Evolutionary conservation across 1,140 invertebrate species (phyloP).

Genomic region (Coptotermes formosanus): DNA sequence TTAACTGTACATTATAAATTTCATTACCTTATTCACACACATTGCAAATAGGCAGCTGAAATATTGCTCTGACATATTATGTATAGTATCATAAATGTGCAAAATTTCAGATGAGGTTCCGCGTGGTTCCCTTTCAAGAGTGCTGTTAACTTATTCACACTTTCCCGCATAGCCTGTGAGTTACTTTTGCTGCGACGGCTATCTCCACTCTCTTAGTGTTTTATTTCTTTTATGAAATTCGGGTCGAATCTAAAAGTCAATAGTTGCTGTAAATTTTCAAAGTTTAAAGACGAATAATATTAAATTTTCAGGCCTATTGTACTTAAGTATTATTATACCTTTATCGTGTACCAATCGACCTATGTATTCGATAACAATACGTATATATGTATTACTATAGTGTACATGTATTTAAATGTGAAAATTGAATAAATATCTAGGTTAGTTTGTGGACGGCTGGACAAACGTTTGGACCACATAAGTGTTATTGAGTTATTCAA

Average conservation of each 20-base stretch:
- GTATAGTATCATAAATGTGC: too few relatives aligned
- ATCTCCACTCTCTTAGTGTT: neutral
- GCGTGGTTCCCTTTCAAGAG: too few relatives aligned
- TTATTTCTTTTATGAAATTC: neutral
- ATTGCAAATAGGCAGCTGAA: too few relatives aligned
- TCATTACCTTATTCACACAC: too few relatives aligned
- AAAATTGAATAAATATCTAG: conserved; percentile 10
- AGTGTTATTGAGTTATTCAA: neutral
- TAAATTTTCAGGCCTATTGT: neutral
- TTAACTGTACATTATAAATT: too few relatives aligned
- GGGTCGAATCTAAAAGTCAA: neutral
- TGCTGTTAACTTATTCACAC: too few relatives aligned
- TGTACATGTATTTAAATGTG: conserved; percentile 12
- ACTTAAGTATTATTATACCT: neutral
- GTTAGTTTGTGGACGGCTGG: conserved; percentile 8
- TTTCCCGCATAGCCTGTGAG: too few relatives aligned
- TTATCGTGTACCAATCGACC: neutral
- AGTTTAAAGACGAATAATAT: neutral
- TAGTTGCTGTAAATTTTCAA: neutral
- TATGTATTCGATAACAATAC: conserved; percentile 1
- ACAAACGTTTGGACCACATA: conserved; percentile 6
- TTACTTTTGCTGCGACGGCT: too few relatives aligned
- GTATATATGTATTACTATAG: neutral
- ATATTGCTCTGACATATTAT: too few relatives aligned
- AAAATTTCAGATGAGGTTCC: too few relatives aligned